Conservation (phyloP, 2,888 invertebrate species). For the Cabera pusaria region DNA sequence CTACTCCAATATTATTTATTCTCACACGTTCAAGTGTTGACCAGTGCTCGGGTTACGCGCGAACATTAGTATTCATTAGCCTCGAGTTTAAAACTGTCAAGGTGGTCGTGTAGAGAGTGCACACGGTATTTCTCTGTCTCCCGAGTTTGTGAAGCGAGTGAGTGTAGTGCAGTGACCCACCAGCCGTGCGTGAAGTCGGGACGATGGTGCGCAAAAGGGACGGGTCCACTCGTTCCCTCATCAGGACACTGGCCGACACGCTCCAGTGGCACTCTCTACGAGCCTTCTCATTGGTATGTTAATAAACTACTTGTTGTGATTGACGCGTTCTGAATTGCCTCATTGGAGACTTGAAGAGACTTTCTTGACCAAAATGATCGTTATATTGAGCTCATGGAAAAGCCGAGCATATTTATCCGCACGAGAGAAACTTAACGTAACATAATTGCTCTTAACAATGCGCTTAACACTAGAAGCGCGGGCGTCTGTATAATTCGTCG, state of each 20-base stretch:
- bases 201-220: constrained; percentile 78
- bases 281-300: constrained; percentile 66
- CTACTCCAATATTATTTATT: constrained; percentile 54
- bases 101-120: constrained; percentile 43
- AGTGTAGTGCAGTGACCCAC: constrained; percentile 72
- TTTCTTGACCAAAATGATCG: no score
- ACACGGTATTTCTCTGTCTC: constrained; percentile 45
- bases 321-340: constrained; percentile 33
- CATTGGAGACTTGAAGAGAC: no score
- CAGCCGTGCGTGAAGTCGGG: constrained; percentile 76
- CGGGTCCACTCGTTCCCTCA: constrained; percentile 67
- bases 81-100: constrained; percentile 60
- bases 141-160: constrained; percentile 34
- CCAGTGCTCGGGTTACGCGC: constrained; percentile 39
- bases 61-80: constrained; percentile 45
- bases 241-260: constrained; percentile 73
- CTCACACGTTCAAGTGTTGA: constrained; percentile 42
- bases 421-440: no score
- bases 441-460: no score
- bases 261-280: constrained; percentile 71
- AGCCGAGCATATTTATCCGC: not conserved
- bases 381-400: constrained; percentile 4
- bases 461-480: no score
- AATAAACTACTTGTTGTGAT: constrained; percentile 35
- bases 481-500: no score